phyloP scores from a whole-genome alignment of 2,113 vertebrate species.

The Neolamprologus toae region DNA sequence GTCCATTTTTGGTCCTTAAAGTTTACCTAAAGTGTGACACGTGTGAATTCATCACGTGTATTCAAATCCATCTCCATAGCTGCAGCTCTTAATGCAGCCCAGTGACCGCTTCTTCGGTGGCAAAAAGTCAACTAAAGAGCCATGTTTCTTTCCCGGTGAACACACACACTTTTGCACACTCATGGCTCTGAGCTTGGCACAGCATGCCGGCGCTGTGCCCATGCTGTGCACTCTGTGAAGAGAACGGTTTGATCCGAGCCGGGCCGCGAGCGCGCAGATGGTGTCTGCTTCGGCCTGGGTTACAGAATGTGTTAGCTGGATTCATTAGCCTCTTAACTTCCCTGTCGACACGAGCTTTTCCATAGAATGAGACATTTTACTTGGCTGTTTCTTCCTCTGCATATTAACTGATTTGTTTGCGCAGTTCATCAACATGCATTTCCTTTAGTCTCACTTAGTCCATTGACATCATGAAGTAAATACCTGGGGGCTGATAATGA shows the following conservation, averaged over 20 bases:
- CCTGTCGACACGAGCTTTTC: neutral
- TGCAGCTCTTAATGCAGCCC: neutral
- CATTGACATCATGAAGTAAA: neutral
- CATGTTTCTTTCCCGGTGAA: neutral
- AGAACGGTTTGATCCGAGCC: neutral
- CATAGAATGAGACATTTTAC: neutral
- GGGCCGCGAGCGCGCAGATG: neutral
- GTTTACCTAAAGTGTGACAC: neutral
- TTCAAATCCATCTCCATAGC: neutral
- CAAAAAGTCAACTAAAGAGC: neutral
- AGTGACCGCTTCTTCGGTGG: neutral
- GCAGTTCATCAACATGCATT: neutral
- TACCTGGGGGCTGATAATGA: constrained; percentile 1
- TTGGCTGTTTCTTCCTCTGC: neutral
- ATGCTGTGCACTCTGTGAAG: neutral
- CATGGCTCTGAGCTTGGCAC: neutral
- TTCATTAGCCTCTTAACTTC: constrained; percentile 8
- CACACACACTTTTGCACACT: neutral
- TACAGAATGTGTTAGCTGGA: neutral
- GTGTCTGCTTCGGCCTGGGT: neutral
- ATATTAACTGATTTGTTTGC: neutral
- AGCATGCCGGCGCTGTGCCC: neutral
- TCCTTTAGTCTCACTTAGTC: neutral
- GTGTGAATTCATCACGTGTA: neutral
- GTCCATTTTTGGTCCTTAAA: neutral